Percentiles rank a stretch among this genome's conserved stretches.
Conservation (phyloP, 1,140 invertebrate species). For the Aphelinus certus region DNA sequence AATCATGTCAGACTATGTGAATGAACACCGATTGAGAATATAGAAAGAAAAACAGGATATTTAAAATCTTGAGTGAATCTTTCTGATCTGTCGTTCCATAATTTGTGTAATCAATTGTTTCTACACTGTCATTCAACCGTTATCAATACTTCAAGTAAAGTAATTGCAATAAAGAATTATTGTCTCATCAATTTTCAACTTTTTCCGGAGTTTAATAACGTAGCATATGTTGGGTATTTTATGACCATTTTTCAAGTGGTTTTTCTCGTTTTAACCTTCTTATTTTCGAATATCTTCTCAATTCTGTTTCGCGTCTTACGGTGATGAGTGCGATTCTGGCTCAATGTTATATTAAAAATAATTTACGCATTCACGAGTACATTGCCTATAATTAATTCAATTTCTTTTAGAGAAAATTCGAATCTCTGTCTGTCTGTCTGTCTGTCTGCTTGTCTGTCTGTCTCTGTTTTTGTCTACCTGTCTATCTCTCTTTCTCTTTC, state of each 20-base stretch:
- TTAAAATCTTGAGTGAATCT: too few relatives aligned
- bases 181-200: constrained; percentile 27
- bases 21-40: constrained; percentile 14
- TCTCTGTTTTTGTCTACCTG: not conserved
- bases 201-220: constrained; percentile 12
- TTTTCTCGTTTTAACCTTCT: not conserved
- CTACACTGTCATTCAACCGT: too few relatives aligned
- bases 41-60: not conserved
- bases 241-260: not conserved
- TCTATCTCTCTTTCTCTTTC: not conserved
- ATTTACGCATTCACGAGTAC: too few relatives aligned
- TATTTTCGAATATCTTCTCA: not conserved
- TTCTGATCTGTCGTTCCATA: too few relatives aligned
- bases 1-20: not conserved
- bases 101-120: too few relatives aligned
- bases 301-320: not conserved
- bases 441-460: not conserved
- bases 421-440: too few relatives aligned
- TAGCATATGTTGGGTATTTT: not conserved
- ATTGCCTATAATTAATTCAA: too few relatives aligned
- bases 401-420: constrained; percentile 3
- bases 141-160: not conserved
- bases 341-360: not conserved
- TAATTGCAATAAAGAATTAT: constrained; percentile 26
- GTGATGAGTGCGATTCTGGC: constrained; percentile 18